Evolutionary conservation across 2,113 vertebrate species (phyloP), one percentile per base, ranked within the genome.

Genomic region (Takifugu flavidus): DNA sequence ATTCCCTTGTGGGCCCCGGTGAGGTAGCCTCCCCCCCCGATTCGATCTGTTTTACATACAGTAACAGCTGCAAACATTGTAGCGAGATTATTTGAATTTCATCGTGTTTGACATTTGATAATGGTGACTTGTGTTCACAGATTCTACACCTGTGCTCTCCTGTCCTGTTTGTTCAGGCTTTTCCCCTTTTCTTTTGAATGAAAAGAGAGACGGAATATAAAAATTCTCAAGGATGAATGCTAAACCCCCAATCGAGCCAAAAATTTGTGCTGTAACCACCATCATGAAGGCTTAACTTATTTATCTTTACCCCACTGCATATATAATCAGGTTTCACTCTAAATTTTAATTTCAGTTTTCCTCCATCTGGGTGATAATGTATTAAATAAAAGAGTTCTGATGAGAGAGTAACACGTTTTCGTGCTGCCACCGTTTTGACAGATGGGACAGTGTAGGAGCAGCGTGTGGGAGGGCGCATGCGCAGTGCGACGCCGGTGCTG

Each of bases 31-130:
- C 29, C 49, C 59, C 69, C 58, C 65, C 74, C 65, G 60, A 80
- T 79, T 75, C 74, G 74, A 53, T 78, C 72, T 82, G 67, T 74
- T 83, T 72, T 83, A 80, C 81, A 87, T 80, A 82, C 49, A 77
- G 72, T 58, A 83, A 59, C 75, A 56, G 68, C 67, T 62, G 57
- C 25, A 26, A 14, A 8, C 65, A 84, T 82, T 83, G 63, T 78
- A 69, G 63, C 31, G 53, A 78, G 77, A 83, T 79, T 81, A 83
- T 87, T 89, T 83, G 75, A 87, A 85, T 88, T 87, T 82, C 74
- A 82, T 62, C 61, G 71, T 78, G 79, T 86, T 83, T 88, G 84
- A 83, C 82, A 82, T 83, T 83, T 85, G 78, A 84, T 85, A 85
- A 82, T 77, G 56, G 64, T 66, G 81, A 42, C 2, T 31, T 53